Evolutionary conservation across 2,797 vertebrate species (phyloP), one percentile per base, ranked within the genome.

Genomic region (Enteromius unitaeniatus): DNA sequence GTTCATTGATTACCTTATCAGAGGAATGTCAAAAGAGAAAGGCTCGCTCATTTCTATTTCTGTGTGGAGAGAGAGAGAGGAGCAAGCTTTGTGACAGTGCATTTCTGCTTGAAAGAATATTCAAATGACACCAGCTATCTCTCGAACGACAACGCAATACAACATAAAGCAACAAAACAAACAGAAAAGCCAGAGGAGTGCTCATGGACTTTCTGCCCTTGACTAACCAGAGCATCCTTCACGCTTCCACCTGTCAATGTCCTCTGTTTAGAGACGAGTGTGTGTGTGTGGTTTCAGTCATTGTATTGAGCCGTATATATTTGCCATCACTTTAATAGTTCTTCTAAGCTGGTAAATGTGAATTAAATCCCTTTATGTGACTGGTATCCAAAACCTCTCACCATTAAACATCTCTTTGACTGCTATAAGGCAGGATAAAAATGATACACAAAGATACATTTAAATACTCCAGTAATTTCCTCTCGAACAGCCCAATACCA

Each of bases 1-100:
- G 79, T 79, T 84, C 88, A 87, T 77, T 90, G 77, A 91, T 90
- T 89, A 85, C 86, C 83, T 90, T 86, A 88, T 87, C 87, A 86
- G 45, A 19, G 81, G 21, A 49, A 77, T 79, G 79, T 89, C 73
- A 83, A 86, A 83, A 82, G 31, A 81, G 34, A 86, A 87, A 88
- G 34, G 79, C 72, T 84, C 8, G 42, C 40, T 45, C 34, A 42
- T 64, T 82, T 85, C 68, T 86, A 68, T 85, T 85, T 73, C 72
- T 76, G 53, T 47, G 45, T 21, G 11, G 62, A 62, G 67, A 83
- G 73, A 62, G 51, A 55, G 26, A 60, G 58, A 14, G 58, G 5
- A 68, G 31, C 31, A 23, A 70, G 74, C 62, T 40, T 23, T 1
- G 4, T 75, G 62, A 51, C 9, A 34, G 49, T 34, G 40, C 17